Percentiles rank a stretch among this genome's conserved stretches.
Conservation (phyloP, 2,797 vertebrate species). For the Spinibarbus caldwelli region DNA sequence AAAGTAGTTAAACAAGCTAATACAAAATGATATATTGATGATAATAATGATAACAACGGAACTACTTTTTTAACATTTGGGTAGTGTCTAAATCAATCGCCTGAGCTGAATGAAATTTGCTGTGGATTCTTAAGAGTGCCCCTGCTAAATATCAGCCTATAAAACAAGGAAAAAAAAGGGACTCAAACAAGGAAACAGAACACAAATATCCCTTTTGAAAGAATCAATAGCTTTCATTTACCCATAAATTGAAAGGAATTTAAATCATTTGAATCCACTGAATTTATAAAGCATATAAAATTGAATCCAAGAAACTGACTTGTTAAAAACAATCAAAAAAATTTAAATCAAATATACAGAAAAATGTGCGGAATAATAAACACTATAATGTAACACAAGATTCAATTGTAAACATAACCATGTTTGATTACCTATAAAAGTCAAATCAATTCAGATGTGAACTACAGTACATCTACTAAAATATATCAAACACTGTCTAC, state of each 20-base stretch:
- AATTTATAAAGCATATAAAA: background rate
- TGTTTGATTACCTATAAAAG: background rate
- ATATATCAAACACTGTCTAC: slow-evolving; percentile 13
- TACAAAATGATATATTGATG: slow-evolving; percentile 1
- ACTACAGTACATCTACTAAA: slow-evolving; percentile 16
- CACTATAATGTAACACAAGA: slow-evolving; percentile 22
- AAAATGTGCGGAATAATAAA: slow-evolving; percentile 21
- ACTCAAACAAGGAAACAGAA: slow-evolving; percentile 19
- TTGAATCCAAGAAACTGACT: background rate
- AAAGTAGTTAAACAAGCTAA: background rate
- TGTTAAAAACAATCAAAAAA: background rate
- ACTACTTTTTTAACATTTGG: background rate
- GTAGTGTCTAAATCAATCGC: background rate
- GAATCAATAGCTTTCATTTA: slow-evolving; percentile 5
- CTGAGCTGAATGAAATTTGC: slow-evolving; percentile 9
- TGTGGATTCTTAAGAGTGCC: background rate
- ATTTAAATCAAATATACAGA: slow-evolving; percentile 26
- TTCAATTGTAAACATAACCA: slow-evolving; percentile 27
- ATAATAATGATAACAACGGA: background rate
- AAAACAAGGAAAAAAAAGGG: background rate
- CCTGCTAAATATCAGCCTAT: background rate
- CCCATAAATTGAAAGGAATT: slow-evolving; percentile 2
- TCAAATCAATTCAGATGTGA: slow-evolving; percentile 5
- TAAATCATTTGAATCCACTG: background rate
- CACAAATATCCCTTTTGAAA: slow-evolving; percentile 30